Conservation (phyloP, 2,888 invertebrate genomes). For the Hemithea aestivaria region DNA sequence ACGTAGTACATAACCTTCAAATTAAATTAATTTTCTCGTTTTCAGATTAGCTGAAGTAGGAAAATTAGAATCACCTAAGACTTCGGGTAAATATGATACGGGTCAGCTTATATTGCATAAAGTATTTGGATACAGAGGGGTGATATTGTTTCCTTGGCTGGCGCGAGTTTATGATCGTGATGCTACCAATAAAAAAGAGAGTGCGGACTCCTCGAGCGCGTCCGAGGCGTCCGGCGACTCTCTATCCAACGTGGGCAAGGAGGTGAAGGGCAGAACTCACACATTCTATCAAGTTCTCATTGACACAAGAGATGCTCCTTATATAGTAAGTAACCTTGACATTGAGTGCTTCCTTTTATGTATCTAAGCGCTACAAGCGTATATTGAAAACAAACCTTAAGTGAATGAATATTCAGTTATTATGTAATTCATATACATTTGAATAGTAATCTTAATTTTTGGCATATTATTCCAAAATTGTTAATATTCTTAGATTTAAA, state of each 20-base stretch:
- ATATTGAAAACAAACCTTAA: background rate
- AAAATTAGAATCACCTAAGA: conserved; percentile 90
- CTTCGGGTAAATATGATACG: conserved; percentile 94
- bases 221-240: conserved; percentile 55
- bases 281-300: conserved; percentile 99
- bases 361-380: conserved; percentile 1
- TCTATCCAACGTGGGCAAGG: conserved; percentile 83
- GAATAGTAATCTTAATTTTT: too few relatives aligned
- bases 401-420: background rate
- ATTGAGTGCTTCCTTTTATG: conserved; percentile 4
- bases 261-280: conserved; percentile 93
- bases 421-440: conserved; percentile 17
- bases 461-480: too few relatives aligned
- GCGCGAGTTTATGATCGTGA: conserved; percentile 97
- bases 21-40: conserved; percentile 23
- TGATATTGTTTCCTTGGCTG: conserved; percentile 97
- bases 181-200: conserved; percentile 84
- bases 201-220: conserved; percentile 46
- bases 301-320: conserved; percentile 97
- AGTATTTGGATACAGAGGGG: conserved; percentile 98
- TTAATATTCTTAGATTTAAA: too few relatives aligned
- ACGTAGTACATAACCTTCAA: conserved; percentile 58
- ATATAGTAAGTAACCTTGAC: conserved; percentile 86
- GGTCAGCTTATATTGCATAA: conserved; percentile 97
- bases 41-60: conserved; percentile 96